A percentile compares a stretch with the other conserved stretches of the same genome.
Evolutionary conservation across 2,113 vertebrate species (phyloP).

Genomic region (Okapia johnstoni): DNA sequence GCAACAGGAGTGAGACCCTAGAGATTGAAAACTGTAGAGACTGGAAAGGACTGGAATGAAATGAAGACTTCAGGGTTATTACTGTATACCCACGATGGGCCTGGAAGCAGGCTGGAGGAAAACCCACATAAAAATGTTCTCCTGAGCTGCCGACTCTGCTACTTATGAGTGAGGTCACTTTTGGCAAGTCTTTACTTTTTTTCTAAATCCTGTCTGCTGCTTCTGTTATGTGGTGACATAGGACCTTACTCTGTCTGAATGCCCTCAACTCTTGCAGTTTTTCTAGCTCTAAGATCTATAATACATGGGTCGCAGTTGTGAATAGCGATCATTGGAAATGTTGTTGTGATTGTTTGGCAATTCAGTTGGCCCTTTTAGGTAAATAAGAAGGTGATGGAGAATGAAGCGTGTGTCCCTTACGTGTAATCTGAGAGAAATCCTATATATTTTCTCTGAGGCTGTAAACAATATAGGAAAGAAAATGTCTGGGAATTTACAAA

Average conservation of each 20-base stretch:
- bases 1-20: background rate
- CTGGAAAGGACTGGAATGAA: background rate
- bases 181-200: background rate
- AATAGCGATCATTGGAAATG: background rate
- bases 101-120: background rate
- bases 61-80: background rate
- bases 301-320: background rate
- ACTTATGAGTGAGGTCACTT: background rate
- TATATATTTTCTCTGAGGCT: background rate
- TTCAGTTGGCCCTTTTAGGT: background rate
- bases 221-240: background rate
- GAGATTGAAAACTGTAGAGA: background rate
- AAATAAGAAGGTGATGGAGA: background rate
- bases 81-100: rapidly evolving
- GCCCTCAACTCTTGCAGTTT: background rate
- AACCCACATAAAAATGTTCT: background rate
- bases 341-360: background rate
- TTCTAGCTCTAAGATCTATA: background rate
- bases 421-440: background rate
- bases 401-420: background rate
- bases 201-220: background rate
- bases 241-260: background rate
- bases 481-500: background rate
- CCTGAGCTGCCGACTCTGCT: background rate
- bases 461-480: background rate